Evolutionary conservation across 2,888 invertebrate species (phyloP).

Genomic region (Drosophila tanythrix): DNA sequence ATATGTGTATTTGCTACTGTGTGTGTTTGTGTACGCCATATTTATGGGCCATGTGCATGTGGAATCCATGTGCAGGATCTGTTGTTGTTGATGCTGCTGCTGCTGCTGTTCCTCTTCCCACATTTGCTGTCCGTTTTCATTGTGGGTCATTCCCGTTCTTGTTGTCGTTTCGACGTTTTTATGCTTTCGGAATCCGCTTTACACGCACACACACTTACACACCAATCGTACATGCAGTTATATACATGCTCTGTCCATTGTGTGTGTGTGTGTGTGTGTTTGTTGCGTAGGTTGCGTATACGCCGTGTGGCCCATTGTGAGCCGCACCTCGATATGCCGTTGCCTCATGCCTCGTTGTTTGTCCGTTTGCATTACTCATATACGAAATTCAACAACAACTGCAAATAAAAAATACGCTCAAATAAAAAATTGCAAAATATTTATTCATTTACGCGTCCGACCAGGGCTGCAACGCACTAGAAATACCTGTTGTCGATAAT

Average conservation of each 20-base stretch:
- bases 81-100: slow-evolving; percentile 19
- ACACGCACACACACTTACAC: slow-evolving; percentile 32
- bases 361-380: slow-evolving; percentile 71
- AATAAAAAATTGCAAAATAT: slow-evolving; percentile 65
- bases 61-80: slow-evolving; percentile 40
- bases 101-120: slow-evolving; percentile 30
- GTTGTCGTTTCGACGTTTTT: slow-evolving; percentile 59
- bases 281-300: slow-evolving; percentile 61
- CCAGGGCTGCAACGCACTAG: slow-evolving; percentile 54
- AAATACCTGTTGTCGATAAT: neutral
- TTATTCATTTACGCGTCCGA: slow-evolving; percentile 65
- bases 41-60: slow-evolving; percentile 69
- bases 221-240: slow-evolving; percentile 25
- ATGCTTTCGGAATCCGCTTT: slow-evolving; percentile 73
- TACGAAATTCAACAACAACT: slow-evolving; percentile 44
- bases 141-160: slow-evolving; percentile 72
- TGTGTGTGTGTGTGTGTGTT: slow-evolving; percentile 16
- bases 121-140: slow-evolving; percentile 67
- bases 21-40: slow-evolving; percentile 62
- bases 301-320: slow-evolving; percentile 74
- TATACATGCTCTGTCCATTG: slow-evolving; percentile 46
- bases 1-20: slow-evolving; percentile 15
- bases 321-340: slow-evolving; percentile 60
- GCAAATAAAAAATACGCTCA: slow-evolving; percentile 33
- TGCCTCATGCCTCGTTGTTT: slow-evolving; percentile 45